phyloP scores from a whole-genome alignment of 2,113 vertebrate species.

The Lates calcarifer region DNA sequence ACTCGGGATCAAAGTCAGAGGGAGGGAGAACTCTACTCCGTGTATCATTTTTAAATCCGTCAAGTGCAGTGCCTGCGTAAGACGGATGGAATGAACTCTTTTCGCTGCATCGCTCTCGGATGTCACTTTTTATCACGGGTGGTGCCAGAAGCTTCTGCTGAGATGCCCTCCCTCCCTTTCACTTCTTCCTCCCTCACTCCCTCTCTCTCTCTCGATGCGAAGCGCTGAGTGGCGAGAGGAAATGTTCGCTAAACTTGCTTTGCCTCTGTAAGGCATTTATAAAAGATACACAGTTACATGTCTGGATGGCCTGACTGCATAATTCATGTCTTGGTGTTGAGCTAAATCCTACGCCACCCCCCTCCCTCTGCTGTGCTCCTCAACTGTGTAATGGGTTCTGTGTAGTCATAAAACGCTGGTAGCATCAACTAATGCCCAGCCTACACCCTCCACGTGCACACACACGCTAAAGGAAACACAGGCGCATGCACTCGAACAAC shows the following conservation, averaged over 20 bases:
- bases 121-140: conserved; percentile 50
- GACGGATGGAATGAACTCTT: conserved; percentile 31
- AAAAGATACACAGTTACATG: conserved; percentile 73
- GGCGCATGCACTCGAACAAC: not conserved
- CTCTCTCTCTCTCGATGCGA: not conserved
- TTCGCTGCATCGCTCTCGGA: conserved; percentile 41
- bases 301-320: conserved; percentile 74
- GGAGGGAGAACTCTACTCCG: conserved; percentile 26
- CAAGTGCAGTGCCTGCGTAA: conserved; percentile 17
- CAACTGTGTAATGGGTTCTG: conserved; percentile 57
- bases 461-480: not conserved
- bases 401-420: conserved; percentile 51
- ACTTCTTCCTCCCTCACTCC: not conserved
- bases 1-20: conserved; percentile 45
- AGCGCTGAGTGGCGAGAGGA: conserved; percentile 2
- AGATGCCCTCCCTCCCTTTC: not conserved
- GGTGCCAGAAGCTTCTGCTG: conserved; percentile 34
- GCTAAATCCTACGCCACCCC: conserved; percentile 58
- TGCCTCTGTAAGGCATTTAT: conserved; percentile 71
- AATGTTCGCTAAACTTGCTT: conserved; percentile 60
- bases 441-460: not conserved
- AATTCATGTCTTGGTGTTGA: conserved; percentile 73
- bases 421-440: conserved; percentile 37
- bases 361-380: conserved; percentile 26
- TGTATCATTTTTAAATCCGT: conserved; percentile 54